phyloP scores from a whole-genome alignment of 2,797 vertebrate species.

The Halcyon leucocephala region DNA sequence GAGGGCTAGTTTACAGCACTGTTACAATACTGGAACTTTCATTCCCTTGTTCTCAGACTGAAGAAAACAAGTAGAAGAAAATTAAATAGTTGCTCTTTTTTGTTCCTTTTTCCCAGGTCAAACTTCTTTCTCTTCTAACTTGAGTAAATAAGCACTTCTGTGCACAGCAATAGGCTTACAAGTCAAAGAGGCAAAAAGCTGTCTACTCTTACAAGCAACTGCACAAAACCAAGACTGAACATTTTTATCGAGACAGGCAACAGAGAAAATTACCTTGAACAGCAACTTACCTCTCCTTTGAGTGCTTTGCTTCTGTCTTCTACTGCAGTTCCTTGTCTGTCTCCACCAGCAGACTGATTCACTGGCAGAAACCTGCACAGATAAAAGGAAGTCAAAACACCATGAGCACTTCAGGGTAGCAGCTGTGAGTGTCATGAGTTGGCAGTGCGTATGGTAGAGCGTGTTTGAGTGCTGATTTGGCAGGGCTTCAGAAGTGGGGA shows the following conservation, averaged over 20 bases:
- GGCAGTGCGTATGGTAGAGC: not conserved
- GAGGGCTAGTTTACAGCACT: not conserved
- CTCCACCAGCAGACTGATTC: slow-evolving; percentile 46
- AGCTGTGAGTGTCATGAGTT: slow-evolving; percentile 18
- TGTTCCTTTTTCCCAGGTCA: not conserved
- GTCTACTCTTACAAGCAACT: not conserved
- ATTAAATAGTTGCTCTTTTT: not conserved
- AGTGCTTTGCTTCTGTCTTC: not conserved
- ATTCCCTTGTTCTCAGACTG: not conserved
- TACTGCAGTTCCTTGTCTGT: not conserved
- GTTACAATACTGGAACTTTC: not conserved
- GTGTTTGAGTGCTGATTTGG: not conserved
- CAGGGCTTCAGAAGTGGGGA: slow-evolving; percentile 17
- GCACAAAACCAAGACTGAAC: not conserved
- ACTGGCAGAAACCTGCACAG: not conserved
- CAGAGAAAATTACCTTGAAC: not conserved
- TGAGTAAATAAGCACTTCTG: not conserved
- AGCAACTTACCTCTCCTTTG: slow-evolving; percentile 12
- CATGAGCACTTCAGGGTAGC: slow-evolving; percentile 11
- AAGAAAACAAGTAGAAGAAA: not conserved
- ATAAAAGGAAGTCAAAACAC: slow-evolving; percentile 56
- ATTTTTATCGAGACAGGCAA: not conserved
- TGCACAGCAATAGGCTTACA: not conserved
- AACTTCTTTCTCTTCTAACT: not conserved
- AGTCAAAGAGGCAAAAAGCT: not conserved